Base-by-base conservation (phyloP, 2,888 invertebrate species). In the Phasia obesa region DNA sequence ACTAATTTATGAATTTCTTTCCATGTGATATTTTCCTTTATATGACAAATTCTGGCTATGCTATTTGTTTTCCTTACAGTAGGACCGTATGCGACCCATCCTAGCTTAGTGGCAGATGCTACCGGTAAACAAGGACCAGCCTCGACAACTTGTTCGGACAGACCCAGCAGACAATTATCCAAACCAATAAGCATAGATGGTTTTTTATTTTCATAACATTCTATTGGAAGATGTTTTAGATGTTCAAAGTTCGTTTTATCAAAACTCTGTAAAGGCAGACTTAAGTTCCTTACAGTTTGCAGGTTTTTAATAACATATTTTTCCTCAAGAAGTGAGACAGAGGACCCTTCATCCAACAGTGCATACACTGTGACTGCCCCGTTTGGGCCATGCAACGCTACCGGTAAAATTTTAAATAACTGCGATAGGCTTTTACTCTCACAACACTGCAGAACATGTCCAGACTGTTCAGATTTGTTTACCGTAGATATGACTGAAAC, bases 261-360 rank as follows among this genome's bases (percentile, higher is more conserved):
- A 27, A 76, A 71, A 13, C 65, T 65, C 27, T 81, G 81, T 15
- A 60, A n/a, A 1, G 77, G 81, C 5, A 77, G 27, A 19, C 23
- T 47, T 27, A 73, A 53, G 9, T 64, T 19, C 17, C 17, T 19
- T 17, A 71, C 64, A 21, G 71, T 78, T 4, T 70, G 53, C 17
- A 78, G 35, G 19, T 60, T 70, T 55, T 21, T 64, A 15, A 59
- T 69, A 27, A 15, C 27, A 62, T 38, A 73, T 60, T 64, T 64
- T 42, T 75, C 74, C 7, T 85, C 81, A 23, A 86, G 35, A 2
- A 85, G 65, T 0, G 84, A 81, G 0, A 84, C 65, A 5, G 84
- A 85, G 15, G 84, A 85, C 5, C 81, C 83, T 13, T 85, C 83
- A 51, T 83, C 76, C 5, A 83, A 62, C 69, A 55, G 21, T 9